These are phyloP conservation scores for Schizopygopsis pylzovi DNA, from an alignment of 2,797 vertebrate species.

Conservation along the genomic window DNA sequence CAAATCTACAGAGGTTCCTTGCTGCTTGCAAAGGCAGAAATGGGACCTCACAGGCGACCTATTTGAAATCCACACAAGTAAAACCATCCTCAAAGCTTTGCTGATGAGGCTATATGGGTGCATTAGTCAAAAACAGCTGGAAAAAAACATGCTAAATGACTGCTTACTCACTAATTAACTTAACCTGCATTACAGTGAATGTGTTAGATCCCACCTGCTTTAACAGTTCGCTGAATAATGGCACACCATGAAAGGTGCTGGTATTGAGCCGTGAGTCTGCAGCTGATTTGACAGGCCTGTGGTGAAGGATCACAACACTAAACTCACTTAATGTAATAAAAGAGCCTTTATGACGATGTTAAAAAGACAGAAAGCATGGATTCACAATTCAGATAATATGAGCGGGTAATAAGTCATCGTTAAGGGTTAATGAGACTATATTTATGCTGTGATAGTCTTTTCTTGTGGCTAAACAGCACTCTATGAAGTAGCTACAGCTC, in stretches of 20 bases:
- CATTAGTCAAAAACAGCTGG: not conserved
- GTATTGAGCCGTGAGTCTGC: slow-evolving; percentile 23
- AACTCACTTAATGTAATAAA: slow-evolving; percentile 51
- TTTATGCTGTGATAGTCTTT: slow-evolving; percentile 23
- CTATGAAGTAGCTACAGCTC: not conserved
- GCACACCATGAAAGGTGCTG: slow-evolving; percentile 18
- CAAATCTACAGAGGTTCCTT: not conserved
- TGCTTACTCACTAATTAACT: not conserved
- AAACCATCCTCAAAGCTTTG: not conserved
- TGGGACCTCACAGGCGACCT: not conserved
- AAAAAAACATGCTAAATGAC: not conserved
- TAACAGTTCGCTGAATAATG: not conserved
- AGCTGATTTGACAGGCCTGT: slow-evolving; percentile 29
- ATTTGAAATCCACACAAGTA: not conserved
- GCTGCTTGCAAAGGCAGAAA: not conserved
- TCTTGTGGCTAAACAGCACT: not conserved
- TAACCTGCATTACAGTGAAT: not conserved
- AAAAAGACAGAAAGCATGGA: slow-evolving; percentile 46
- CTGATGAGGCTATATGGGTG: not conserved
- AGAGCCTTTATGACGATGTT: slow-evolving; percentile 44
- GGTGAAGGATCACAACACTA: slow-evolving; percentile 30
- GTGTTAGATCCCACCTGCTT: slow-evolving; percentile 20
- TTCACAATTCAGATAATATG: slow-evolving; percentile 29
- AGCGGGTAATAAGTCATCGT: slow-evolving; percentile 20
- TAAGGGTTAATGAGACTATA: slow-evolving; percentile 34